Evolutionary conservation across 2,888 invertebrate genomes (phyloP).

Genomic region (Volucella bombylans): DNA sequence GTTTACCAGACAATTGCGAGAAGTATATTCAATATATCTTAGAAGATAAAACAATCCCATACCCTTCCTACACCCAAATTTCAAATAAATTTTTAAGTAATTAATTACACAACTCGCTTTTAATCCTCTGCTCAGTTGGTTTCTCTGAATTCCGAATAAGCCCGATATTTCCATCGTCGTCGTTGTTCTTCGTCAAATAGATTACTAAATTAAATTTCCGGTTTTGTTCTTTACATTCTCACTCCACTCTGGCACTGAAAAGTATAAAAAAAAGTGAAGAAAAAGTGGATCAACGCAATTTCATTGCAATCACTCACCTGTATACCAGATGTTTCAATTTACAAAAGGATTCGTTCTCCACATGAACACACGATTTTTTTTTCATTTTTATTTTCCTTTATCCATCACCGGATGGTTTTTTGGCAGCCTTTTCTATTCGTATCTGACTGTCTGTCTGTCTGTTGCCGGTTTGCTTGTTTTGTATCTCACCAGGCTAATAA

Average conservation of each 20-base stretch:
- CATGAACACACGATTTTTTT: constrained; percentile 54
- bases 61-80: constrained; percentile 1
- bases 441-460: not conserved
- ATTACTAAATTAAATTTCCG: constrained; percentile 69
- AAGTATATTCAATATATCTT: no score
- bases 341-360: constrained; percentile 68
- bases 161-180: constrained; percentile 7
- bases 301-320: constrained; percentile 74
- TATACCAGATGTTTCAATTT: constrained; percentile 73
- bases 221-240: constrained; percentile 23
- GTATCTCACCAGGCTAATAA: constrained; percentile 36
- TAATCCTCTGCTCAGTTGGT: constrained; percentile 50
- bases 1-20: no score
- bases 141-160: constrained; percentile 26
- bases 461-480: not conserved
- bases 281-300: constrained; percentile 70
- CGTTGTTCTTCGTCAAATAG: constrained; percentile 62
- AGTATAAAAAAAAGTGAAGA: constrained; percentile 2
- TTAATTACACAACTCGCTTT: constrained; percentile 58
- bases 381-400: constrained; percentile 43
- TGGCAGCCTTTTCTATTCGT: not conserved
- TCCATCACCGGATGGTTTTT: constrained; percentile 44
- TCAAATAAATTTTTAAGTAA: constrained; percentile 67
- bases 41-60: no score
- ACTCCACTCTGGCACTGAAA: not conserved